These are phyloP conservation scores for Lateolabrax maculatus DNA, from an alignment of 2,797 vertebrate species.

Conservation along the genomic window DNA sequence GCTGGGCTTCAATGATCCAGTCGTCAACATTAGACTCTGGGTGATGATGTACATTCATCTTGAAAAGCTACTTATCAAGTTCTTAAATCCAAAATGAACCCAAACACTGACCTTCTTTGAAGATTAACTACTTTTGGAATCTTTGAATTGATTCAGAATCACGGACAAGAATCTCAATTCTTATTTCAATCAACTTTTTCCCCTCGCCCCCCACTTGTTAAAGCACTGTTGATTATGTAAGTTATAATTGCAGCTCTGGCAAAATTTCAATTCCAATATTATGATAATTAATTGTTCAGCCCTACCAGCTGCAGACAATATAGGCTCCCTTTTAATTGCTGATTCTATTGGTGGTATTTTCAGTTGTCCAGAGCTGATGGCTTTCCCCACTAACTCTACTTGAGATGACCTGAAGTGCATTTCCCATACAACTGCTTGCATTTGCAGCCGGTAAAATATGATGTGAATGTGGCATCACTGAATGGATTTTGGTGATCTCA, in stretches of 20 bases:
- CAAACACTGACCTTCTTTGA: conserved; percentile 12
- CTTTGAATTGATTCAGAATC: neutral
- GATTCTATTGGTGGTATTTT: neutral
- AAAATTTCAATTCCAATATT: neutral
- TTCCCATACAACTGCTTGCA: conserved; percentile 13
- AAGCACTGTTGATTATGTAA: conserved; percentile 10
- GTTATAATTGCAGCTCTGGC: neutral
- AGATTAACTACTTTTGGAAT: conserved; percentile 8
- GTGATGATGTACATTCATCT: conserved; percentile 15
- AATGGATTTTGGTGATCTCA: conserved; percentile 38
- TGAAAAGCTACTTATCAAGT: conserved; percentile 12
- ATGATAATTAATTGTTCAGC: conserved; percentile 5
- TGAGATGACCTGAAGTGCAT: neutral
- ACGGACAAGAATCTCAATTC: conserved; percentile 2
- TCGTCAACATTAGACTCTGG: neutral
- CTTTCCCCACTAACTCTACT: neutral
- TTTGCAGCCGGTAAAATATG: conserved; percentile 7
- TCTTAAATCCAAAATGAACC: conserved; percentile 9
- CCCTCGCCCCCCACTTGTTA: neutral
- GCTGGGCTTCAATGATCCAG: neutral
- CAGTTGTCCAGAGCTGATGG: neutral
- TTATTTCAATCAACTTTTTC: neutral
- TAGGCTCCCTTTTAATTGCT: conserved; percentile 18
- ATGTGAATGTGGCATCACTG: conserved; percentile 10
- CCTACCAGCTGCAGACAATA: neutral